Conservation (phyloP, 1,140 invertebrate genomes). For the Maconellicoccus hirsutus region DNA sequence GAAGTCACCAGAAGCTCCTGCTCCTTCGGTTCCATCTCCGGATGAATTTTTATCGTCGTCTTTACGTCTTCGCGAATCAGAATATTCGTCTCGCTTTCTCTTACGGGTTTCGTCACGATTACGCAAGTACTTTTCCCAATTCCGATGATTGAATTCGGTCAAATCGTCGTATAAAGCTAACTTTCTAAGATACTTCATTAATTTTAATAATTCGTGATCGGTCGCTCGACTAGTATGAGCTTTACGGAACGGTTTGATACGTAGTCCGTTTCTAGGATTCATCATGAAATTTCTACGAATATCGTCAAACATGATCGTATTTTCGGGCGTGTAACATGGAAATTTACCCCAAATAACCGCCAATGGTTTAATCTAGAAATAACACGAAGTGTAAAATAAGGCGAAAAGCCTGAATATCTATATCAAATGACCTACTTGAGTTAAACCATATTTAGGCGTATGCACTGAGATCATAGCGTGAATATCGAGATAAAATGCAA, state of each 20-base stretch:
- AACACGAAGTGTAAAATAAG: neutral
- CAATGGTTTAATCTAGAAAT: conserved; percentile 80
- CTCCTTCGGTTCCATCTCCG: neutral
- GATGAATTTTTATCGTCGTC: conserved; percentile 17
- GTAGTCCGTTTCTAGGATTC: conserved; percentile 89
- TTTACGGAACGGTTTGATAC: conserved; percentile 79
- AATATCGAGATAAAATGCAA: conserved; percentile 82
- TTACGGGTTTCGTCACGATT: neutral
- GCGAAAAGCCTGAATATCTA: too few relatives aligned
- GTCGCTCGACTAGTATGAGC: conserved; percentile 75
- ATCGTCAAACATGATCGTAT: conserved; percentile 98
- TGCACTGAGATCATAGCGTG: conserved; percentile 91
- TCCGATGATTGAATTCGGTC: conserved; percentile 68
- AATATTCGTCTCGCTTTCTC: neutral
- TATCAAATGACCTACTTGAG: conserved; percentile 72
- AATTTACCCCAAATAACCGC: conserved; percentile 96
- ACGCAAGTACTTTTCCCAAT: conserved; percentile 73
- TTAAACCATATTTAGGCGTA: conserved; percentile 75
- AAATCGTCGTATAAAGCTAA: conserved; percentile 79
- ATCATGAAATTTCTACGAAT: conserved; percentile 94
- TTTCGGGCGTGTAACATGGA: conserved; percentile 71
- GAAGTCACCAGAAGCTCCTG: neutral
- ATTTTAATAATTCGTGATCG: conserved; percentile 71
- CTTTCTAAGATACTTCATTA: conserved; percentile 72
- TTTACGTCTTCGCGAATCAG: neutral